Evolutionary conservation across 1,140 invertebrate species (phyloP), one percentile per base, ranked within the genome.

Genomic region (Himalopsyche phryganea): DNA sequence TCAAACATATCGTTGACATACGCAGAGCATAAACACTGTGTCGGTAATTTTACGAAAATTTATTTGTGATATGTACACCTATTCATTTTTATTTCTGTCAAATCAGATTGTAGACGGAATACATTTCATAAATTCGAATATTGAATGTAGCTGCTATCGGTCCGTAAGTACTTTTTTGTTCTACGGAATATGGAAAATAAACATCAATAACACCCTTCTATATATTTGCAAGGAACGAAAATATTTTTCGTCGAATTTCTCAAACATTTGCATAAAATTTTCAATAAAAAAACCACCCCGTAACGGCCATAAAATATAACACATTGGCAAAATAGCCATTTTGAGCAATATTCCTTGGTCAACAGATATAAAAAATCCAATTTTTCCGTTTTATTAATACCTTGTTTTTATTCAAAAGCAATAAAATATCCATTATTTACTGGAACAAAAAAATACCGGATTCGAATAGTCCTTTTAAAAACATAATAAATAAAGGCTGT

Each of bases 121-220:
- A 63, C 51, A 63, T 63, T 58, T 35, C 61, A 63, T 63, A 63
- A 63, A 63, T 63, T 50, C 55, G 52, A 63, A 62, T 62, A 62
- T 61, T 61, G 60, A 61, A 62, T 53, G 45, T 58, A 50, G 58
- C 36, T 49, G 60, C 60, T 50, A 60, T 51, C 52, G 42, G 52
- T 44, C 41, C 41, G 36, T 45, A 54, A 55, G 23, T 28, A 28
- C 23, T 51, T 51, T 51, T 51, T 47, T 52, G 56, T 47, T 52
- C 49, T 36, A 46, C 38, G 54, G 57, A 63, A 58, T 63, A 63
- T 63, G 61, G 57, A 59, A 46, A 63, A 58, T 63, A 63, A 63
- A 58, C 57, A 58, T 63, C 55, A 63, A 63, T 63, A 63, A 62
- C 48, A 13, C 36, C 48, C 38, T 51, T 41, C 54, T 48, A n/a